These are phyloP conservation scores for Cantharis rustica DNA, from an alignment of 2,888 invertebrate genomes.

Conservation along the genomic window DNA sequence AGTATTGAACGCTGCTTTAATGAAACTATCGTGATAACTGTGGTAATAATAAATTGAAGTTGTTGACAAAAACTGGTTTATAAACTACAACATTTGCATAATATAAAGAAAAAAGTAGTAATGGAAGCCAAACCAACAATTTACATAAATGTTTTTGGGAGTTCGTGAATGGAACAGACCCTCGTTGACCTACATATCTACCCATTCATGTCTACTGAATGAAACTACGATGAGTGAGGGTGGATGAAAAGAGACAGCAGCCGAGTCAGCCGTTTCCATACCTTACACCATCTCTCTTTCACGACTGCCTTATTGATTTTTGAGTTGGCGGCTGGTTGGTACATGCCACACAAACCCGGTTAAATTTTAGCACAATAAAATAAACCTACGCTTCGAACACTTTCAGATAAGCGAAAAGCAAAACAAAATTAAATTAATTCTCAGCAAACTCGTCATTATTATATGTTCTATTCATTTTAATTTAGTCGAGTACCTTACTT, in stretches of 20 bases:
- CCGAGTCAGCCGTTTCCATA: conserved; percentile 18
- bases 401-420: not conserved
- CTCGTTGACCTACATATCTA: conserved; percentile 45
- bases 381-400: conserved; percentile 21
- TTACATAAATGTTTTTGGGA: conserved; percentile 30
- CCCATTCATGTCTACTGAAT: conserved; percentile 51
- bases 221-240: conserved; percentile 39
- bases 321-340: conserved; percentile 33
- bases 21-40: not conserved
- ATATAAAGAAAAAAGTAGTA: conserved; percentile 7
- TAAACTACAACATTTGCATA: conserved; percentile 1
- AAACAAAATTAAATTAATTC: not conserved
- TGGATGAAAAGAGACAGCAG: conserved; percentile 30
- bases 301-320: conserved; percentile 39
- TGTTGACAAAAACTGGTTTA: not conserved
- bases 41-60: not conserved
- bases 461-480: not conserved
- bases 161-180: conserved; percentile 44
- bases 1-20: not conserved
- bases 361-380: conserved; percentile 25
- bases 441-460: not conserved
- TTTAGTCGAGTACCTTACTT: not conserved
- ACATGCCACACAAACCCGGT: conserved; percentile 25
- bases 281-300: conserved; percentile 9
- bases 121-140: conserved; percentile 13